phyloP scores from a whole-genome alignment of 2,888 invertebrate genomes.

The Plutella xylostella region DNA sequence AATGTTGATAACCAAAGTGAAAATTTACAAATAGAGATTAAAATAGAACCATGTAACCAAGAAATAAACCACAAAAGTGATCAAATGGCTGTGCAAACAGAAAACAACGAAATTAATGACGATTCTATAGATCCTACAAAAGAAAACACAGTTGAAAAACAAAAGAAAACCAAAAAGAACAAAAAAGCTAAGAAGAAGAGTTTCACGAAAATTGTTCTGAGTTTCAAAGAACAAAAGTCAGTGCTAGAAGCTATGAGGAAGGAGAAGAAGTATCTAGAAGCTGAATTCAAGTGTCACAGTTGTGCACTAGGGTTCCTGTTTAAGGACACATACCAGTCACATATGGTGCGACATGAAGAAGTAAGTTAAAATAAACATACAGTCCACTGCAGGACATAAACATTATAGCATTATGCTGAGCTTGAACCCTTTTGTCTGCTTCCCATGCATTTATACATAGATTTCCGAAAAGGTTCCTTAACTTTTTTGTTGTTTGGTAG shows the following conservation, averaged over 20 bases:
- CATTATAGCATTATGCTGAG: no score
- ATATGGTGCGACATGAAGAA: slow-evolving; percentile 65
- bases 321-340: slow-evolving; percentile 54
- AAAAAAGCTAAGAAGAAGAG: slow-evolving; percentile 25
- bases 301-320: slow-evolving; percentile 51
- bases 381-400: no score
- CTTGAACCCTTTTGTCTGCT: no score
- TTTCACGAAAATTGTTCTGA: slow-evolving; percentile 35
- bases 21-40: no score
- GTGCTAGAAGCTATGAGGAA: slow-evolving; percentile 44
- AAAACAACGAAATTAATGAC: background rate
- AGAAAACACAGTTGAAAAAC: background rate
- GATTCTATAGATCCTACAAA: background rate
- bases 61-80: no score
- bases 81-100: no score
- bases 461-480: no score
- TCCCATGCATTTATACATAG: no score
- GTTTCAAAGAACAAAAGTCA: slow-evolving; percentile 46
- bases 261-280: slow-evolving; percentile 45
- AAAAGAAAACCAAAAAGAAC: slow-evolving; percentile 22
- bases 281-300: slow-evolving; percentile 51
- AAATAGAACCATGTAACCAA: no score
- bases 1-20: no score
- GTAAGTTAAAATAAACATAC: no score
- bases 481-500: no score